These are phyloP conservation scores for Puffinus mauretanicus DNA, from an alignment of 2,113 vertebrate species.

Conservation along the genomic window DNA sequence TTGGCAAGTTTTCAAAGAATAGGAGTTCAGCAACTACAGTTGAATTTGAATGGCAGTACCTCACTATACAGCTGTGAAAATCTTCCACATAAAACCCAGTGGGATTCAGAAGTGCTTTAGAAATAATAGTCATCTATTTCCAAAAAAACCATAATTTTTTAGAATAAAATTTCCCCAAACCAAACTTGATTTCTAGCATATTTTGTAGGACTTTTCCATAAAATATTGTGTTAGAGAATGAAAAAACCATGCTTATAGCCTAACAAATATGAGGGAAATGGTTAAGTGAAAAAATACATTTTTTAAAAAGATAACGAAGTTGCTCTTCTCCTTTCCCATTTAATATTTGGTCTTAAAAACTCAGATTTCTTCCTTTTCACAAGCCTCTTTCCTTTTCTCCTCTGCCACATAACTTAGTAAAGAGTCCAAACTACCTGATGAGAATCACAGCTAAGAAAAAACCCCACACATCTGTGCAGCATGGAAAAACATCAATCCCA, in stretches of 20 bases:
- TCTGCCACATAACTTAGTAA: not conserved
- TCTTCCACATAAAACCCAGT: not conserved
- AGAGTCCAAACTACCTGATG: not conserved
- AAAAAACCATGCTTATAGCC: not conserved
- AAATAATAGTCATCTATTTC: not conserved
- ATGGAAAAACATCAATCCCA: not conserved
- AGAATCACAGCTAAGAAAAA: slow-evolving; percentile 14
- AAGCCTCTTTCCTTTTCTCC: not conserved
- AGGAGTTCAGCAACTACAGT: not conserved
- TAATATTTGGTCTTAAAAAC: not conserved
- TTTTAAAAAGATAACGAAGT: not conserved
- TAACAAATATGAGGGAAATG: not conserved
- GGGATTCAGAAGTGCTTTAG: not conserved
- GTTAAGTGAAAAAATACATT: not conserved
- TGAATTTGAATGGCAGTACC: not conserved
- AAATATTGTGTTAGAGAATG: not conserved
- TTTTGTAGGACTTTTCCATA: not conserved
- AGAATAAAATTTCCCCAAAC: not conserved
- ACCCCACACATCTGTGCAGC: not conserved
- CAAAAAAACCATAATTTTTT: not conserved
- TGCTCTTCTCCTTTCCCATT: not conserved
- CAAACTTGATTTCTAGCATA: not conserved
- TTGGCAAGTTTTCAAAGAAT: not conserved
- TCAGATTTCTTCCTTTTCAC: not conserved
- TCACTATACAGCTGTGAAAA: not conserved